Evolutionary conservation across 1,140 invertebrate genomes (phyloP), one percentile per base, ranked within the genome.

Genomic region (Drosophila eugracilis): DNA sequence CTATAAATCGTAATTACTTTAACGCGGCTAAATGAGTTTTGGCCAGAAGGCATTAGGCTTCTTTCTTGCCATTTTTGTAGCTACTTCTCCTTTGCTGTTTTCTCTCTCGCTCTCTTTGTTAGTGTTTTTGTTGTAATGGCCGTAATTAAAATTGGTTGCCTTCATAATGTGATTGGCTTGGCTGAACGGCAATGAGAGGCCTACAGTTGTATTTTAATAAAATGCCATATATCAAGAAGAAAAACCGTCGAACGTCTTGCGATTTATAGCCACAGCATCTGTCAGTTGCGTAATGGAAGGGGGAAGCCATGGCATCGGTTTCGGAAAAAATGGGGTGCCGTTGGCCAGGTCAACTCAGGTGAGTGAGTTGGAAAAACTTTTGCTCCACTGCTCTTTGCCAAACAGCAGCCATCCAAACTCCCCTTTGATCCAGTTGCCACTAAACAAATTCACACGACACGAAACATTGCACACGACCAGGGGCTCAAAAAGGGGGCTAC

Each of bases 1-100:
- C 81, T 85, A 85, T 85, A 85, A 85, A 85, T 85, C 84, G 81
- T 85, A 85, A 85, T 85, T 85, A 85, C 81, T 85, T 85, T 85
- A 85, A 85, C 81, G 81, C 81, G 62, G 63, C 81, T 86, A 85
- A 85, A 85, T 85, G 81, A 85, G 83, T 86, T 85, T 86, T 74
- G 81, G 77, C 69, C 63, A 71, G 70, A 73, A 70, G 83, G 73
- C 67, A 88, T 86, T 85, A 85, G 81, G 65, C 41, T 48, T 57
- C 24, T 24, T 47, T 34, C 74, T 58, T 53, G 52, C 60, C 60
- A 55, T 79, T 80, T 73, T 59, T 76, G 55, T 58, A 34, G 52
- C 50, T 52, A 30, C 52, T 81, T 47, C 19, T 50, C 3, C 39
- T n/a, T 12, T 39, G 10, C 22, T 52, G 21, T 21, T 48, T 5